Conservation (phyloP, 2,888 invertebrate species). For the Ceriagrion tenellum region DNA sequence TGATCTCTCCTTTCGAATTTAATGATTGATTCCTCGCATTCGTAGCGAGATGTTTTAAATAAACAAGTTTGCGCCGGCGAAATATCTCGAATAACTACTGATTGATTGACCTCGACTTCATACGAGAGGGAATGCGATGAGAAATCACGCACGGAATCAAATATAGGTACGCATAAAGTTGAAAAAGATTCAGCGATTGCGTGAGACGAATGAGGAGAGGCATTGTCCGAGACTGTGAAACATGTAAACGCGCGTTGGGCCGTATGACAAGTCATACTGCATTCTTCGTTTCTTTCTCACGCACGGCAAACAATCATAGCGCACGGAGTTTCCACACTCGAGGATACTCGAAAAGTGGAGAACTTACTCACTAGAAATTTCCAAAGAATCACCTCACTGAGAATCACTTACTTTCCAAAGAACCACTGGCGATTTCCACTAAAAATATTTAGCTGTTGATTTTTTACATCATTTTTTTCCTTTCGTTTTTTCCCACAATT, state of each 20-base stretch:
- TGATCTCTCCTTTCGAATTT: too few species aligned
- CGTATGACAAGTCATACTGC: background rate
- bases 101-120: background rate
- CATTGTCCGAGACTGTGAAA: background rate
- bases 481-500: background rate
- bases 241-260: background rate
- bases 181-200: background rate
- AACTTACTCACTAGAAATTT: background rate
- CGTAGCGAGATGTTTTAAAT: background rate
- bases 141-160: background rate
- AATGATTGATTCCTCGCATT: background rate
- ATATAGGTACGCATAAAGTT: background rate
- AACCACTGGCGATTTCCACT: too few species aligned
- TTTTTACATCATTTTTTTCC: background rate
- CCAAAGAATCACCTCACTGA: background rate
- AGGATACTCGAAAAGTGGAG: background rate
- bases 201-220: background rate
- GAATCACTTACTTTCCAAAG: too few species aligned
- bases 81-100: background rate
- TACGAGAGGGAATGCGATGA: background rate
- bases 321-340: background rate
- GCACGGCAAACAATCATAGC: constrained; percentile 24
- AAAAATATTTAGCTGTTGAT: background rate
- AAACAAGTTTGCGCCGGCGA: background rate
- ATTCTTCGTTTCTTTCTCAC: background rate